Base-by-base conservation (phyloP, 1,140 invertebrate genomes). In the Medauroidea extradentata region DNA sequence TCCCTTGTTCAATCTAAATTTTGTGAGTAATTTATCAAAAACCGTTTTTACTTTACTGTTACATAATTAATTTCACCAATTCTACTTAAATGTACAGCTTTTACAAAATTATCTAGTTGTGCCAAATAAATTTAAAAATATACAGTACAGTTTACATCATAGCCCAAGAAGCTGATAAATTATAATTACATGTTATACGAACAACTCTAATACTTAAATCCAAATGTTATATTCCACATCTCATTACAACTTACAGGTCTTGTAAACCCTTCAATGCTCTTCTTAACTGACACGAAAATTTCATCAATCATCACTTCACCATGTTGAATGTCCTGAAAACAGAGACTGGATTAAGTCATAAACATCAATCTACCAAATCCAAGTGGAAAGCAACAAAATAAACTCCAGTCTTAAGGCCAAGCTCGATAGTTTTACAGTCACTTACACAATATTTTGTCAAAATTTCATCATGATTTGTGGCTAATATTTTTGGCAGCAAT, bases 291-390 rank as follows among this genome's bases (percentile, higher is more conserved):
- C 46, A 75, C 65, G 66, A 83, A 81, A 34, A 90, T 81, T 70
- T 88, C 83, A 71, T 88, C 86, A 63, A 86, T 82, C 29, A 90
- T 79, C 59, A 90, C 82, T 69, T 82, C 77, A 29, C 83, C 84
- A 69, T 81, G 77, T 64, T 85, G 79, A 63, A 87, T 82, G 75
- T 91, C 79, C 77, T 76, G 63, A 38, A 73, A 65, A 60, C 34
- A 23, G n/a, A 53, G 56, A 51, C 60, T 55, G 43, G 56, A 56
- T 34, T 41, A 24, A 18, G 21, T 13, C 24, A 42, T 43, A 24
- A 7, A 19, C 16, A 25, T 29, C n/a, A 19, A 23, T 49, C 18
- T n/a, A 14, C 21, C 11, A 13, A 43, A 23, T 14, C 14, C 29
- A 52, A 25, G 46, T 8, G 11, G 9, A 11, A 13, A 48, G 46